Base-by-base conservation (phyloP, 1,140 invertebrate genomes). In the Eupeodes corollae region DNA sequence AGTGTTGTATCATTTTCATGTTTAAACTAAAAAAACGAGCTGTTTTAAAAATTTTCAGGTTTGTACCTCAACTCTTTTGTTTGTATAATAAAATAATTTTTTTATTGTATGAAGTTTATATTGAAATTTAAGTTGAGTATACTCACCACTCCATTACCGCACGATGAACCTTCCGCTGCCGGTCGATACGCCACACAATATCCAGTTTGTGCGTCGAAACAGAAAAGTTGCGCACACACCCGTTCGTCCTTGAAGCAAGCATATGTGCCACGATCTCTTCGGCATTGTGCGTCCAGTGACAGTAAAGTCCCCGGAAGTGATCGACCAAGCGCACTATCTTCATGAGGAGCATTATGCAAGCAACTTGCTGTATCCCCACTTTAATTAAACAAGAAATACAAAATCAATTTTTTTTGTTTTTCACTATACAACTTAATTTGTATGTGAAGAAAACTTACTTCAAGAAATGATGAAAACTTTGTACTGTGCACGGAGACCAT, bases 121-220 rank as follows among this genome's bases (percentile, higher is more conserved):
- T n/a, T 38, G n/a, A 9, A 12, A 21, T 30, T 47, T 40, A 21
- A 12, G 16, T 47, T 39, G 16, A 26, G 8, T 13, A 38, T n/a
- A 55, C 65, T 69, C 76, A 92, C 90, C 78, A 92, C 87, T 61
- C 89, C 88, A 73, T 92, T 89, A 33, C 91, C 91, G 69, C 91
- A 94, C 1, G 87, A 79, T 12, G 90, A 93, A 13, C 91, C 91
- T 72, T 95, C 91, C 5, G 91, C 91, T 15, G 91, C 91, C 12
- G 91, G 91, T 61, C 91, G 72, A 73, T 94, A 95, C 42, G 91
- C 90, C 43, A 95, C 91, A 71, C 91, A 95, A 70, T 94, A 95
- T 12, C 91, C 91, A 53, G 89, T 93, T 39, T 85, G 85, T 37
- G 88, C 83, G 70, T 95, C 91, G 67, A 94, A 94, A 69, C 91